A percentile compares a stretch with the other conserved stretches of the same genome.
Evolutionary conservation across 2,797 vertebrate species (phyloP).

Genomic region (Todus mexicanus): DNA sequence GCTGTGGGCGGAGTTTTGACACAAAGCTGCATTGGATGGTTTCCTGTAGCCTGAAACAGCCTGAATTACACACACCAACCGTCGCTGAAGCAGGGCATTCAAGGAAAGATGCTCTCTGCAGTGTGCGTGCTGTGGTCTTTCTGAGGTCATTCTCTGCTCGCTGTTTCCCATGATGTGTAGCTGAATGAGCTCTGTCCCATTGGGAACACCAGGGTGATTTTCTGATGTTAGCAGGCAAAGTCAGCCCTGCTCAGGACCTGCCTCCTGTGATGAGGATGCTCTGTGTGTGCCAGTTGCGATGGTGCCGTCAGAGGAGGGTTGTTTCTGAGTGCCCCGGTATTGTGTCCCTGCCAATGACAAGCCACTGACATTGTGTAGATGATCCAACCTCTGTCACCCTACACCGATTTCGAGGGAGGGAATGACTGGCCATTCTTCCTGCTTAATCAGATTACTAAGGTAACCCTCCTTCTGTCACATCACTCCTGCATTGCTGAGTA

Average conservation of each 20-base stretch:
- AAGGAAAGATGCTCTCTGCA: background rate
- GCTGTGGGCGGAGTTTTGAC: background rate
- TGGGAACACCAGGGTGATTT: background rate
- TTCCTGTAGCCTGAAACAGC: background rate
- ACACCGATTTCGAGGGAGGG: rapidly evolving
- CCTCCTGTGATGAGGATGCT: background rate
- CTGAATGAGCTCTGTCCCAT: background rate
- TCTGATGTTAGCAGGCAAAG: background rate
- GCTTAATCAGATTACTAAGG: background rate
- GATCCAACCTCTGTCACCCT: background rate
- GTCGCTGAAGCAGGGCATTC: background rate
- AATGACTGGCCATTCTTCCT: background rate
- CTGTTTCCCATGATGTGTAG: background rate
- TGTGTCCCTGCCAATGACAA: background rate
- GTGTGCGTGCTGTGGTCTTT: background rate
- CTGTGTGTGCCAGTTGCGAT: background rate
- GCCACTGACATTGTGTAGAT: background rate
- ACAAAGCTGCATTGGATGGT: background rate
- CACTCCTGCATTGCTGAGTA: background rate
- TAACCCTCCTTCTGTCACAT: background rate
- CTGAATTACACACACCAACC: background rate
- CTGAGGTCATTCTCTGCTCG: background rate
- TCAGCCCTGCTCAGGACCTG: background rate
- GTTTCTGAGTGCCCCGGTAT: background rate
- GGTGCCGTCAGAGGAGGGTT: background rate